Evolutionary conservation across 2,113 vertebrate genomes (phyloP), one percentile per base, ranked within the genome.

Genomic region (Epinephelus moara): DNA sequence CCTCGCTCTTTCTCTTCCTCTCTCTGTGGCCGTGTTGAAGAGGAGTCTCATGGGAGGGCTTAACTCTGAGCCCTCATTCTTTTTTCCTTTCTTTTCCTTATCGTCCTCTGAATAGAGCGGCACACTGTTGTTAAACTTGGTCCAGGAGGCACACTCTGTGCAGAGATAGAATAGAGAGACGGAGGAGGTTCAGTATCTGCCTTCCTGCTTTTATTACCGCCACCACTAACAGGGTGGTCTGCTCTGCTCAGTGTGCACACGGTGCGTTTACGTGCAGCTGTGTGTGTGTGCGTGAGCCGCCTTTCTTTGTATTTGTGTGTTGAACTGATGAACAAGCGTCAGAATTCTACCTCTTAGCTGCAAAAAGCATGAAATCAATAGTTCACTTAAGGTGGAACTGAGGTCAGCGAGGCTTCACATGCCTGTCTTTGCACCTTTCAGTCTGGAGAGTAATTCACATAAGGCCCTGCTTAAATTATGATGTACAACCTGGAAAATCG

Each of bases 41-140:
- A 90, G 80, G 59, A 81, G 80, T 93, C 93, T 90, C 91, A 21
- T 27, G 93, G 92, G 92, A 90, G 59, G 88, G 81, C 88, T 94
- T 93, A 92, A 81, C 89, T 93, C 86, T 86, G 85, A 91, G 88
- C 66, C 82, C 85, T 85, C 64, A 13, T 84, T 85, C 80, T 88
- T 82, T 78, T 80, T 56, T 30, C 76, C 25, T 68, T 59, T 91
- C 81, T 87, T 84, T 30, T 80, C 82, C 77, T 88, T 84, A 89
- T 89, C 63, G 19, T 85, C 30, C 47, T 72, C 70, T 83, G 83
- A 93, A 88, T 87, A 75, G 80, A 85, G 76, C 69, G 0, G 75
- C 80, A 90, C 56, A 61, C 88, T 80, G 82, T 86, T 84, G 84
- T 83, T 89, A 57, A 73, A 83, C 81, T 80, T 80, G 81, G 90